A percentile compares a stretch with the other conserved stretches of the same genome.
These are phyloP conservation scores for Dasysyrphus tricinctus DNA, from an alignment of 2,888 invertebrate genomes.

Conservation along the genomic window DNA sequence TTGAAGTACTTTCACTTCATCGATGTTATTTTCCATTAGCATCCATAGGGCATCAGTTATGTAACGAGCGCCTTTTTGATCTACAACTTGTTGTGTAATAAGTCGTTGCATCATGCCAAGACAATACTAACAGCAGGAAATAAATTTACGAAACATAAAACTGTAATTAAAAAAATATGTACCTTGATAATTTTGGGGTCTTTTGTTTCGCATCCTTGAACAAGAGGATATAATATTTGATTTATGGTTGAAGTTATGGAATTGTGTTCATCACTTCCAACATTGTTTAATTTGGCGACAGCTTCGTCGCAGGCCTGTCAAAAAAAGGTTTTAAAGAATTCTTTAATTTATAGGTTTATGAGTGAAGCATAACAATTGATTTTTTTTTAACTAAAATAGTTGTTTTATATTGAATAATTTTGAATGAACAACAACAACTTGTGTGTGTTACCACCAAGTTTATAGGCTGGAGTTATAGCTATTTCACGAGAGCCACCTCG, in stretches of 20 bases:
- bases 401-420: too few relatives aligned
- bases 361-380: too few relatives aligned
- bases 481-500: too few relatives aligned
- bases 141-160: conserved; percentile 15
- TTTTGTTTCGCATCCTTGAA: conserved; percentile 98
- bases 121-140: conserved; percentile 88
- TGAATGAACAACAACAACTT: too few relatives aligned
- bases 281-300: conserved; percentile 93
- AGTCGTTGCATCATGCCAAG: conserved; percentile 96
- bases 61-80: conserved; percentile 95
- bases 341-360: too few relatives aligned
- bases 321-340: too few relatives aligned
- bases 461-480: too few relatives aligned
- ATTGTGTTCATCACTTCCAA: conserved; percentile 89
- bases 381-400: too few relatives aligned
- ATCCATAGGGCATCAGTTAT: conserved; percentile 97
- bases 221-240: conserved; percentile 97
- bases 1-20: conserved; percentile 98
- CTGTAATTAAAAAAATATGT: conserved; percentile 58
- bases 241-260: conserved; percentile 95
- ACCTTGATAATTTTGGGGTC: conserved; percentile 97
- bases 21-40: conserved; percentile 96
- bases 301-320: conserved; percentile 97
- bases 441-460: too few relatives aligned
- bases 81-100: conserved; percentile 94